Evolutionary conservation across 2,888 invertebrate species (phyloP), one percentile per base, ranked within the genome.

Genomic region (Papilio gigon): DNA sequence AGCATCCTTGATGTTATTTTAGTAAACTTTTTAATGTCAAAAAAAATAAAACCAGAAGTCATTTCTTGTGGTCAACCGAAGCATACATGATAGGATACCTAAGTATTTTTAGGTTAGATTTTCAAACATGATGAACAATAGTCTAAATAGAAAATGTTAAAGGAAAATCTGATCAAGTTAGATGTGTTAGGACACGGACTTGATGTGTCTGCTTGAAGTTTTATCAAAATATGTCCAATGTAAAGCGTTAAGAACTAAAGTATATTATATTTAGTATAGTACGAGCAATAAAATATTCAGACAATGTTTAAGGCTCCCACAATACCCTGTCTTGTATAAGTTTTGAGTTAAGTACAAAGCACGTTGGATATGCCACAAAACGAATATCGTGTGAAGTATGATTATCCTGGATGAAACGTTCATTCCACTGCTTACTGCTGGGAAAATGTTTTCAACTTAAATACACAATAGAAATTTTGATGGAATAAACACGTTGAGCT

Each of bases 351-450:
- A 30, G 30, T 56, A 56, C n/a, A 56, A 12, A 53, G 53, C n/a
- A 5, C 1, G 53, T n/a, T 27, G 27, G 12, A n/a, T n/a, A 9
- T 17, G 6, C 25, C 25, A 30, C 9, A 56, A 17, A 56, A 56
- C n/a, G 53, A 56, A 12, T 25, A 30, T 17, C 53, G 17, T 56
- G 27, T 56, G 53, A 56, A 30, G 53, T 30, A 17, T 30, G 53
- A 27, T 56, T 56, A 53, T 30, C 30, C 17, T 30, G 53, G 53
- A 56, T 56, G 6, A 27, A 56, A 30, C 9, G 22, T 56, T 30
- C 53, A 30, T 56, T 56, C 53, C 53, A 56, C 30, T 56, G 27
- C 53, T 56, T 30, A n/a, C n/a, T 27, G 50, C 27, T 53, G 27
- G 14, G 27, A n/a, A 53, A 27, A 56, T 53, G n/a, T 6, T 27